Conservation (phyloP, 2,888 invertebrate genomes). For the Agriotes lineatus region DNA sequence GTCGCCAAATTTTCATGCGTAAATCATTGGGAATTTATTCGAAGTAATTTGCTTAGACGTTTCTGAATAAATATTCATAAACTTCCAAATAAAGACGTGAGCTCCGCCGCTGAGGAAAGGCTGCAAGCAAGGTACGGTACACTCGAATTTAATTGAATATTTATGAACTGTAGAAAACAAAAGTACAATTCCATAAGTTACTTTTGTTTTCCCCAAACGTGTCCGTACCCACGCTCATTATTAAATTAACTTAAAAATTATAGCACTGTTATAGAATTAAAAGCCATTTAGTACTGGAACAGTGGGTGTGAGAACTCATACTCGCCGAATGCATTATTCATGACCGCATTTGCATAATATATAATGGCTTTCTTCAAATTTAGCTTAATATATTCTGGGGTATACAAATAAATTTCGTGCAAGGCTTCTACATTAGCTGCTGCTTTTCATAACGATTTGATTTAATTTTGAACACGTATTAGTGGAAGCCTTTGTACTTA, state of each 20-base stretch:
- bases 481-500: slow-evolving; percentile 45
- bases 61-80: too few relatives aligned
- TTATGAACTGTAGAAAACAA: too few relatives aligned
- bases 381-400: slow-evolving; percentile 12
- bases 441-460: slow-evolving; percentile 35
- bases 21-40: too few relatives aligned
- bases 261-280: neutral
- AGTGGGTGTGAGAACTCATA: slow-evolving; percentile 11
- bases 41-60: too few relatives aligned
- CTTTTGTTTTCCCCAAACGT: too few relatives aligned
- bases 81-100: too few relatives aligned
- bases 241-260: neutral
- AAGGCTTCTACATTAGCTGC: slow-evolving; percentile 9
- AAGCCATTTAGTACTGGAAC: neutral
- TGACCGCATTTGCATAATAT: slow-evolving; percentile 10
- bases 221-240: neutral
- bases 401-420: slow-evolving; percentile 13
- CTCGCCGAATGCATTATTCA: slow-evolving; percentile 9
- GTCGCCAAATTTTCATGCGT: too few relatives aligned
- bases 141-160: too few relatives aligned
- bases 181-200: too few relatives aligned
- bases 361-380: slow-evolving; percentile 7
- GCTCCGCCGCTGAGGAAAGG: too few relatives aligned
- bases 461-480: slow-evolving; percentile 44
- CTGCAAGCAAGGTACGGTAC: too few relatives aligned